A percentile compares a stretch with the other conserved stretches of the same genome.
These are phyloP conservation scores for Fulica atra DNA, from an alignment of 2,113 vertebrate genomes.

Conservation along the genomic window DNA sequence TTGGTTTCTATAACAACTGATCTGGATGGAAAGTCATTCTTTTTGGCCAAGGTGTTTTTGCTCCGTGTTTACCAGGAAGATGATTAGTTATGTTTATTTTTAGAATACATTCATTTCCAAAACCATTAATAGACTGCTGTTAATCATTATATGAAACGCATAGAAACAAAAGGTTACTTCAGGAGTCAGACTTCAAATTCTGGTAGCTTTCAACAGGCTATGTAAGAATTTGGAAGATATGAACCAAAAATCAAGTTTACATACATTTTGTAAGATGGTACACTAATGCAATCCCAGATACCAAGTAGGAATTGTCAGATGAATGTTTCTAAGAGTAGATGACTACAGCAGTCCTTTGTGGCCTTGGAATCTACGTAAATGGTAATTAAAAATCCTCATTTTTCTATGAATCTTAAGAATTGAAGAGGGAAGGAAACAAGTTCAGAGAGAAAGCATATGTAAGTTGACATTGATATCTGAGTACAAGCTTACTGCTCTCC, in stretches of 20 bases:
- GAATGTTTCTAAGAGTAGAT: background rate
- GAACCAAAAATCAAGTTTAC: background rate
- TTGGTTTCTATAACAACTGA: background rate
- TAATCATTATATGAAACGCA: background rate
- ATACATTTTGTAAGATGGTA: background rate
- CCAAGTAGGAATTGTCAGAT: background rate
- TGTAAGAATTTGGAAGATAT: background rate
- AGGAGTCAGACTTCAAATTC: constrained; percentile 13
- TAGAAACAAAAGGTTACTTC: constrained; percentile 1
- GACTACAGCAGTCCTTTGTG: background rate
- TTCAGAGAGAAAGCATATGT: background rate
- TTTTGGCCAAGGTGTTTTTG: constrained; percentile 9
- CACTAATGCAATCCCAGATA: background rate
- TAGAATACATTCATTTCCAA: background rate
- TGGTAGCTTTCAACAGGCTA: background rate
- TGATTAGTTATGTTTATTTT: constrained; percentile 23
- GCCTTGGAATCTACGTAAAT: background rate
- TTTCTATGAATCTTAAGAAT: background rate
- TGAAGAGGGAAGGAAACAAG: background rate
- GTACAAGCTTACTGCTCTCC: background rate
- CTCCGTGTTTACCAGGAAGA: background rate
- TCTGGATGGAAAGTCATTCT: background rate
- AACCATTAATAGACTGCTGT: background rate
- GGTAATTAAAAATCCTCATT: background rate
- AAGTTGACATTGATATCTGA: background rate